Evolutionary conservation across 2,797 vertebrate species (phyloP), one percentile per base, ranked within the genome.

Genomic region (Fundulus diaphanus): DNA sequence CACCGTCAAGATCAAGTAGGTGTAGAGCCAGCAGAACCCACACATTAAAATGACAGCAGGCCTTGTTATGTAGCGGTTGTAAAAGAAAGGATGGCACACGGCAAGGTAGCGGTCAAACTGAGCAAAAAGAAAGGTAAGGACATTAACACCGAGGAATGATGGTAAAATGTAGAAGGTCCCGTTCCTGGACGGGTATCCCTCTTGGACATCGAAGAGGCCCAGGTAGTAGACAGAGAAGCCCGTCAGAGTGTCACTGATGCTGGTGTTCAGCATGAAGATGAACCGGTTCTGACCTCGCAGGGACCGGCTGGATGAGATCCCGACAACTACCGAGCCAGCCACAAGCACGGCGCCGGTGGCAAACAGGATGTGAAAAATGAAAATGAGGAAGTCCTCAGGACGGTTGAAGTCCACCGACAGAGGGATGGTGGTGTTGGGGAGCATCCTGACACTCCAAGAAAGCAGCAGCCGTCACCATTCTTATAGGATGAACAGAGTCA

Each of bases 191-290:
- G 95, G 94, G 46, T 94, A 96, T 9, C 95, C 95, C 84, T 96
- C 95, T 2, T 95, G 92, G 29, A 95, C 95, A 74, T 96, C 95
- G 68, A 96, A 96, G 15, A 96, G 91, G 74, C 95, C 95, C 31
- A 94, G 91, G 75, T 96, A 96, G 79, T 94, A 96, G 57, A 93
- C 94, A 0, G 94, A 95, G 68, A 94, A 87, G 15, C 95, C 95
- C 56, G 95, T 95, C 70, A 95, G 86, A 1, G 94, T 95, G 92
- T 96, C 96, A 37, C 95, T 95, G 74, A 96, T 88, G 92, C 96
- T 95, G 9, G 95, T 96, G 90, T 96, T 96, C 54, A 96, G 83
- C 94, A 96, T 96, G 86, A 96, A 96, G 24, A 96, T 85, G 29
- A 96, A 96, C 2, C 96, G 94, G 91, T 95, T 96, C 89, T 96